These are phyloP conservation scores for Gopherus evgoodei DNA, from an alignment of 2,113 vertebrate genomes.

Conservation along the genomic window DNA sequence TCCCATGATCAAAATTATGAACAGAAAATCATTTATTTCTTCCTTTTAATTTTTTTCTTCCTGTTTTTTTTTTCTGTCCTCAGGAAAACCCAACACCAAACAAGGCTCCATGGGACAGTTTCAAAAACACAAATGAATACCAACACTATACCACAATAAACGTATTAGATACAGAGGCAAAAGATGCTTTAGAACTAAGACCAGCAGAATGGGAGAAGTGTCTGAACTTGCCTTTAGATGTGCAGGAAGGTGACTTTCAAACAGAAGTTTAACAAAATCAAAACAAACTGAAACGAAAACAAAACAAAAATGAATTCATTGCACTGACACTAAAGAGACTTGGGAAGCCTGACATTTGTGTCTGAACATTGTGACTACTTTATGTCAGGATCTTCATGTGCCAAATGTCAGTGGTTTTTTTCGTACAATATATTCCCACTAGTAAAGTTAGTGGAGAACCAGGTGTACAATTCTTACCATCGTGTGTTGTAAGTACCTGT, in stretches of 20 bases:
- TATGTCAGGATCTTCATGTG: slow-evolving; percentile 91
- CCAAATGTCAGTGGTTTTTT: slow-evolving; percentile 91
- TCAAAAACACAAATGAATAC: slow-evolving; percentile 97
- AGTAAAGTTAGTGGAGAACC: slow-evolving; percentile 92
- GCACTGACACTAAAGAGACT: slow-evolving; percentile 95
- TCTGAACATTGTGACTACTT: slow-evolving; percentile 86
- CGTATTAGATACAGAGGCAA: slow-evolving; percentile 94
- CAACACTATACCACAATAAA: slow-evolving; percentile 99
- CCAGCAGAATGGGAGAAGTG: slow-evolving; percentile 99
- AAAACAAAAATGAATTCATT: slow-evolving; percentile 73
- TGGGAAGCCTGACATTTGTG: slow-evolving; percentile 90
- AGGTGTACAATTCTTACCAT: slow-evolving; percentile 99
- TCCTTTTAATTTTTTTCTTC: slow-evolving; percentile 25
- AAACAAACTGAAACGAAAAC: slow-evolving; percentile 65
- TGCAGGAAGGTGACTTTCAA: slow-evolving; percentile 99
- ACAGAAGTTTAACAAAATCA: slow-evolving; percentile 91
- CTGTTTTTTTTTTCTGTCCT: slow-evolving; percentile 64
- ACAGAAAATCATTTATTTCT: background rate
- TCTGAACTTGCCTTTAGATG: slow-evolving; percentile 97
- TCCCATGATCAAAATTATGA: background rate
- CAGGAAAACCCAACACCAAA: slow-evolving; percentile 95
- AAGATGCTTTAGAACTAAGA: slow-evolving; percentile 98
- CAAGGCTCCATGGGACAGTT: slow-evolving; percentile 98
- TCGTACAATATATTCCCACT: slow-evolving; percentile 91
- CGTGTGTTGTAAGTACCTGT: slow-evolving; percentile 99